phyloP scores from a whole-genome alignment of 1,140 invertebrate genomes.

The Tachypleus tridentatus region DNA sequence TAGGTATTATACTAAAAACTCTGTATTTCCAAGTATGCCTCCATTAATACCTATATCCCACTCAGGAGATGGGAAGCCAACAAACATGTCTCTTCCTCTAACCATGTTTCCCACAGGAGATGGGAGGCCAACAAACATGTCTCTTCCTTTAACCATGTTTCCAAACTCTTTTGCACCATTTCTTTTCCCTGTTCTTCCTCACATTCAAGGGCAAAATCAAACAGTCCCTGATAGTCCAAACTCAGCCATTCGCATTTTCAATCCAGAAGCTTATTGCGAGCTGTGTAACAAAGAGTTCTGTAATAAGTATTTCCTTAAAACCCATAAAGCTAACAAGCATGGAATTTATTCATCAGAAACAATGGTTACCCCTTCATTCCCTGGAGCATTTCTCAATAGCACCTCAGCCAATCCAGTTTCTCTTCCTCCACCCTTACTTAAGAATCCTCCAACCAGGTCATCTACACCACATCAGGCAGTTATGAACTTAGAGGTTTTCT shows the following conservation, averaged over 20 bases:
- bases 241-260: slow-evolving; percentile 61
- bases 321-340: slow-evolving; percentile 90
- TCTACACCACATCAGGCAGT: slow-evolving; percentile 12
- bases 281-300: slow-evolving; percentile 50
- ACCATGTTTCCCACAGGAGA: slow-evolving; percentile 22
- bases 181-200: slow-evolving; percentile 21
- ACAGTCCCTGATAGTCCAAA: slow-evolving; percentile 14
- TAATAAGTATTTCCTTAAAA: slow-evolving; percentile 99
- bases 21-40: slow-evolving; percentile 20
- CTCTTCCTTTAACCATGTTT: slow-evolving; percentile 24
- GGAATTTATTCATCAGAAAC: slow-evolving; percentile 46
- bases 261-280: slow-evolving; percentile 84
- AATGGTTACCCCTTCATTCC: slow-evolving; percentile 20
- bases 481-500: slow-evolving; percentile 33
- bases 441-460: slow-evolving; percentile 8
- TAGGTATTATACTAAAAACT: slow-evolving; percentile 13
- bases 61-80: slow-evolving; percentile 13
- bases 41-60: slow-evolving; percentile 18
- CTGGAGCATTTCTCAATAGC: slow-evolving; percentile 5
- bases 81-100: slow-evolving; percentile 15
- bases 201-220: slow-evolving; percentile 16
- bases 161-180: slow-evolving; percentile 25
- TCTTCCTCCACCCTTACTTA: slow-evolving; percentile 3
- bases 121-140: slow-evolving; percentile 11
- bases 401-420: slow-evolving; percentile 12